Evolutionary conservation across 1,140 invertebrate species (phyloP).

Genomic region (Eumaeus atala): DNA sequence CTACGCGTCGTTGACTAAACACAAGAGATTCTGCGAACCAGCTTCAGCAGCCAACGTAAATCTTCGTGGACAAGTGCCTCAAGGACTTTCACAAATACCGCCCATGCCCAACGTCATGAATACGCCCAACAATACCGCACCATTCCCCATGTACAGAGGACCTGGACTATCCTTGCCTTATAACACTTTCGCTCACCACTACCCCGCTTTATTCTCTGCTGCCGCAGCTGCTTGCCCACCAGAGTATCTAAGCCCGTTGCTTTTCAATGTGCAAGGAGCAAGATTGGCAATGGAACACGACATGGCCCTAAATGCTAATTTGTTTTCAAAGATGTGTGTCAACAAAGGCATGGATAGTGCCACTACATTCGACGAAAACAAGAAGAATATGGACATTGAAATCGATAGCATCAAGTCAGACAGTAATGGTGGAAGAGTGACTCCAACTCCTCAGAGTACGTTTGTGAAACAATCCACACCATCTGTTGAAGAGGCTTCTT

Average conservation of each 20-base stretch:
- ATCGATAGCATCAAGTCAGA: slow-evolving; percentile 43
- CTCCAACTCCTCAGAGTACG: slow-evolving; percentile 62
- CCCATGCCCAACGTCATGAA: slow-evolving; percentile 71
- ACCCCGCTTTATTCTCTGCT: slow-evolving; percentile 76
- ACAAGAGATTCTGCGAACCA: slow-evolving; percentile 89
- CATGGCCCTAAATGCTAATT: slow-evolving; percentile 53
- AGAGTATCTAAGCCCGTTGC: slow-evolving; percentile 73
- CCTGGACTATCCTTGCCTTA: slow-evolving; percentile 77
- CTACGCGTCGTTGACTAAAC: slow-evolving; percentile 87
- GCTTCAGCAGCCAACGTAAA: slow-evolving; percentile 65
- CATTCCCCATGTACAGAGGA: slow-evolving; percentile 80
- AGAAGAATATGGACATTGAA: slow-evolving; percentile 49
- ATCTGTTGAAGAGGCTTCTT: slow-evolving; percentile 78
- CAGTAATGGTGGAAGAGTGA: slow-evolving; percentile 44
- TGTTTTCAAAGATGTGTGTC: slow-evolving; percentile 55
- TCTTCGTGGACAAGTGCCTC: slow-evolving; percentile 60
- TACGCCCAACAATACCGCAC: slow-evolving; percentile 74
- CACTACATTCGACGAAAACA: slow-evolving; percentile 52
- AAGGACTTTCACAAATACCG: slow-evolving; percentile 70
- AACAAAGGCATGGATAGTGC: slow-evolving; percentile 58
- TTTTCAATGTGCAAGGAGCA: slow-evolving; percentile 72
- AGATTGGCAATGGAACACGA: slow-evolving; percentile 64
- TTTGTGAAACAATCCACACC: slow-evolving; percentile 77
- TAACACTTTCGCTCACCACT: slow-evolving; percentile 76
- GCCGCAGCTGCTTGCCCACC: slow-evolving; percentile 61